Percentiles rank a stretch among this genome's conserved stretches.
phyloP scores from a whole-genome alignment of 2,113 vertebrate genomes.

The Taxidea taxus region DNA sequence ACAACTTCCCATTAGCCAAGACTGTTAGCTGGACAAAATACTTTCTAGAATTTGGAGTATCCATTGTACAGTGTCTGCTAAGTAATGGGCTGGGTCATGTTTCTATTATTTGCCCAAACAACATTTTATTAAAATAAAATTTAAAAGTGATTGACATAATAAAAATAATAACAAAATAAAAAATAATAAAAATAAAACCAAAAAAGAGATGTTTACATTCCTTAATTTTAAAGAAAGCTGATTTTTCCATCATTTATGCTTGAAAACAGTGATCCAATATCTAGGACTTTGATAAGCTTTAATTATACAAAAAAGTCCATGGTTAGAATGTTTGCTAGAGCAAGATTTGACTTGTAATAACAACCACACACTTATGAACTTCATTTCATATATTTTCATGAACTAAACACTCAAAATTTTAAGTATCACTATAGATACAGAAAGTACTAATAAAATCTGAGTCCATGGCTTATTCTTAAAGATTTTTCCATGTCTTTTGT shows the following conservation, averaged over 20 bases:
- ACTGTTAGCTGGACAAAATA: background rate
- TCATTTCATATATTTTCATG: background rate
- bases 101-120: constrained; percentile 9
- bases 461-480: background rate
- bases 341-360: background rate
- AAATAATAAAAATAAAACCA: too few species aligned
- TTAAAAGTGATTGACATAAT: background rate
- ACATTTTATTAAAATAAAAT: constrained; percentile 12
- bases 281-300: background rate
- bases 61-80: background rate
- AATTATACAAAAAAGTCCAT: background rate
- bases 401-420: background rate
- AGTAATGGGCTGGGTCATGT: background rate
- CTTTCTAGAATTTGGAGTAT: background rate
- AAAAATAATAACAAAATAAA: too few species aligned
- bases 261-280: constrained; percentile 12
- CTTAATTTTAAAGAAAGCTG: background rate
- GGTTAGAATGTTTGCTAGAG: background rate
- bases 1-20: background rate
- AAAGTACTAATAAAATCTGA: background rate
- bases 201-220: background rate
- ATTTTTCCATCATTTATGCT: constrained; percentile 17
- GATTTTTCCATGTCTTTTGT: background rate
- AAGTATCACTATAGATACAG: background rate
- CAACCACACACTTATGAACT: background rate